Conservation (phyloP, 2,113 vertebrate species). For the Alces alces region DNA sequence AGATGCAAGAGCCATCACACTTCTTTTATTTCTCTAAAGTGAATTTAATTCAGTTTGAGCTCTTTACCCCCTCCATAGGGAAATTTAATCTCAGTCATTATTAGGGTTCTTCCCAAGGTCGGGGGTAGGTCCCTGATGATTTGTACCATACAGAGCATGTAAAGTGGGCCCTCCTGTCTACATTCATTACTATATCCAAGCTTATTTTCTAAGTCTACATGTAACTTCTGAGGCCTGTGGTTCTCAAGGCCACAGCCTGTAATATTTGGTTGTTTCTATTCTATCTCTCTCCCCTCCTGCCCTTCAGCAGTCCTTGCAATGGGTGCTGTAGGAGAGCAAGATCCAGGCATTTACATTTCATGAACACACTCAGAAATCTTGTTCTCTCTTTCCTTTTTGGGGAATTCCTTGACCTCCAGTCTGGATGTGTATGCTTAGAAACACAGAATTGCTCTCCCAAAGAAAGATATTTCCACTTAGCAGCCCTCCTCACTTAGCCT, state of each 20-base stretch:
- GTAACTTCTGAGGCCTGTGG: neutral
- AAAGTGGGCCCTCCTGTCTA: neutral
- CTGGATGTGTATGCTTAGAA: neutral
- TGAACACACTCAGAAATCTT: neutral
- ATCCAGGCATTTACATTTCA: neutral
- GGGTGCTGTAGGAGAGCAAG: neutral
- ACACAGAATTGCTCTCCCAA: neutral
- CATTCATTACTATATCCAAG: neutral
- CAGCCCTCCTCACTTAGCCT: neutral
- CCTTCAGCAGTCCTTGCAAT: neutral
- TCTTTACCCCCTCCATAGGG: neutral
- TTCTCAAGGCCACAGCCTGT: neutral
- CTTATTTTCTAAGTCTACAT: neutral
- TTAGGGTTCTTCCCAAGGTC: neutral
- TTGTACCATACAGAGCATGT: neutral
- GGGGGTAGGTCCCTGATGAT: neutral
- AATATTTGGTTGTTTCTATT: neutral
- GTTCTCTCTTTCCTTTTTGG: neutral
- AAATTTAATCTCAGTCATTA: neutral
- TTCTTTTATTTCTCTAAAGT: neutral
- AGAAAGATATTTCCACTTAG: neutral
- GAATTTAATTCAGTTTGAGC: neutral
- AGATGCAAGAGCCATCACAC: neutral
- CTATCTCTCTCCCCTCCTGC: no score
- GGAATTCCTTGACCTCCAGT: neutral